phyloP scores from a whole-genome alignment of 2,888 invertebrate genomes.

The Hirtodrosophila trivittata region DNA sequence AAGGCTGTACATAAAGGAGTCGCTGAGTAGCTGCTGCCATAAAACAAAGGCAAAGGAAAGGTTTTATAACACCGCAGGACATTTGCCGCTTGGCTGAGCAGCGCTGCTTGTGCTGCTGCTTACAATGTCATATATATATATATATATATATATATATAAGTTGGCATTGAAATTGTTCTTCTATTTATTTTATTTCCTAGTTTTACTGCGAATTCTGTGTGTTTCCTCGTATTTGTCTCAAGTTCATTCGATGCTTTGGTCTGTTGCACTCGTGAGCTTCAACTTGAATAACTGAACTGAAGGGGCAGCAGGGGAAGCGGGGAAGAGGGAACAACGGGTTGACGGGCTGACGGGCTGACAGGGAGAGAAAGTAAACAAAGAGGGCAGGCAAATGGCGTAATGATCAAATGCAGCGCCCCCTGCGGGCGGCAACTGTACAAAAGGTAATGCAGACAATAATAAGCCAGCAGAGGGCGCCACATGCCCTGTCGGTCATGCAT shows the following conservation, averaged over 20 bases:
- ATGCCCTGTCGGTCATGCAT: constrained; percentile 26
- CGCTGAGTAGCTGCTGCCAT: not conserved
- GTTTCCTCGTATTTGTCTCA: constrained; percentile 13
- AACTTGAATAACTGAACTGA: too few species aligned
- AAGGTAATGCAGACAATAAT: constrained; percentile 12
- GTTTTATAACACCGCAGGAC: constrained; percentile 51
- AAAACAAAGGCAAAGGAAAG: not conserved
- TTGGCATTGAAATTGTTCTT: constrained; percentile 50
- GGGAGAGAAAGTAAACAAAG: too few species aligned
- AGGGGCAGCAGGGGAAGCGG: too few species aligned
- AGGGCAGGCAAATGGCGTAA: not conserved
- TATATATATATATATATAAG: constrained; percentile 32
- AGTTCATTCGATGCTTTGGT: constrained; percentile 28
- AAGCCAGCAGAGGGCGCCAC: constrained; percentile 27
- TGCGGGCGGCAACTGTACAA: constrained; percentile 20
- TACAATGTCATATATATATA: too few species aligned
- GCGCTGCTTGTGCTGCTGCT: constrained; percentile 2
- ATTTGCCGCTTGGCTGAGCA: constrained; percentile 56
- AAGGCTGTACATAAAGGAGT: constrained; percentile 3
- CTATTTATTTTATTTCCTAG: constrained; percentile 1
- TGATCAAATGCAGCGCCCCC: constrained; percentile 4
- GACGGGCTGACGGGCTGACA: too few species aligned
- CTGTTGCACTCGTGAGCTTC: constrained; percentile 10
- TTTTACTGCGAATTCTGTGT: constrained; percentile 7
- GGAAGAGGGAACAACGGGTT: too few species aligned